Conservation (phyloP, 2,113 vertebrate genomes). For the Marmota monax region DNA sequence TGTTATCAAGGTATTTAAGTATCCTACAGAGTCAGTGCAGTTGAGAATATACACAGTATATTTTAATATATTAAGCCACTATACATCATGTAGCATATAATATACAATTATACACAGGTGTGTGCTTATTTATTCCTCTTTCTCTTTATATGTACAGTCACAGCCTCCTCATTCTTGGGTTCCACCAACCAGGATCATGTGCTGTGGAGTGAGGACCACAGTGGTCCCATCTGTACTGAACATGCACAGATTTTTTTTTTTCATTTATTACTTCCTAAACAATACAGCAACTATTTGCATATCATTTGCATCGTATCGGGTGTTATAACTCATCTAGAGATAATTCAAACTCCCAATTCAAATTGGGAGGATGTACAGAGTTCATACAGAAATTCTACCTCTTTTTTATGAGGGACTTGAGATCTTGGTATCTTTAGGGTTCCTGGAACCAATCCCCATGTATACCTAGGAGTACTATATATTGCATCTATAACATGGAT, state of each 20-base stretch:
- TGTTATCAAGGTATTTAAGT: neutral
- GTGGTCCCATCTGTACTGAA: neutral
- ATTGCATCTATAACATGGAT: neutral
- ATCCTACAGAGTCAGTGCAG: neutral
- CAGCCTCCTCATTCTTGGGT: neutral
- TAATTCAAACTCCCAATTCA: neutral
- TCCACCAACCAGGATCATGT: neutral
- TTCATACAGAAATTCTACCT: neutral
- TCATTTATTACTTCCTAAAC: neutral
- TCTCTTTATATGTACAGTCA: neutral
- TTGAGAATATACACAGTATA: neutral
- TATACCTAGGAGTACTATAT: neutral
- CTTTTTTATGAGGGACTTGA: neutral
- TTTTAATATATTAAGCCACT: neutral
- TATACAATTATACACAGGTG: neutral
- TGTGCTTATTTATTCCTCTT: neutral
- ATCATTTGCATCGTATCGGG: neutral
- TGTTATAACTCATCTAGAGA: neutral
- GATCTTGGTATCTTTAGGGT: neutral
- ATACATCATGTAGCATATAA: neutral
- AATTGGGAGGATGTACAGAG: too few relatives aligned
- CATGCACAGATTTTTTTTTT: too few relatives aligned
- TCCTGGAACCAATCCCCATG: neutral
- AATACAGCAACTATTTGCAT: neutral
- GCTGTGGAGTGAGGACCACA: too few relatives aligned